Conservation (phyloP, 2,888 invertebrate genomes). For the Alentia gelatinosa region DNA sequence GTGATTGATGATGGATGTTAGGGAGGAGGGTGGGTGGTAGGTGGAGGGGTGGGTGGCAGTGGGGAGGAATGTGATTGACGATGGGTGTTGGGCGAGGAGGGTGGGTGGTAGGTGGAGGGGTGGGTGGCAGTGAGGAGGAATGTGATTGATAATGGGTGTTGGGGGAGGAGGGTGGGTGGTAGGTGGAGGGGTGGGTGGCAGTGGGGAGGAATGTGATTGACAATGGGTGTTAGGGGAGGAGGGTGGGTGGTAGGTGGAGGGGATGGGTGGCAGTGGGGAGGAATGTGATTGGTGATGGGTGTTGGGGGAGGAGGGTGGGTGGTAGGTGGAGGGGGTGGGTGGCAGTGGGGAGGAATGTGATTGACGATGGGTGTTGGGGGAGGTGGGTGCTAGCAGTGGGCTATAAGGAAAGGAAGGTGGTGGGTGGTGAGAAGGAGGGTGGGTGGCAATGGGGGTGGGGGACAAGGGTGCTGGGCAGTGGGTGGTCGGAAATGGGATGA, state of each 20-base stretch:
- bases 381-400: neutral
- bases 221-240: neutral
- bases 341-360: neutral
- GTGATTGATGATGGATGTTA: neutral
- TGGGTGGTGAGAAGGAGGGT: neutral
- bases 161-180: too few species aligned
- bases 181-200: neutral
- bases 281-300: neutral
- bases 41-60: neutral
- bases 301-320: neutral
- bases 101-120: too few species aligned
- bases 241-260: neutral
- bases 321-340: neutral
- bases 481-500: neutral
- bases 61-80: neutral
- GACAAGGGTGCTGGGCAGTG: neutral
- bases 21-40: neutral
- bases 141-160: neutral
- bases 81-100: neutral
- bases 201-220: neutral
- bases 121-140: too few species aligned
- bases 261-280: neutral
- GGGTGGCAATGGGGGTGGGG: neutral
- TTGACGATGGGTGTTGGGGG: neutral
- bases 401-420: neutral